Conservation (phyloP, 2,888 invertebrate genomes). For the Eristalis intricaria region DNA sequence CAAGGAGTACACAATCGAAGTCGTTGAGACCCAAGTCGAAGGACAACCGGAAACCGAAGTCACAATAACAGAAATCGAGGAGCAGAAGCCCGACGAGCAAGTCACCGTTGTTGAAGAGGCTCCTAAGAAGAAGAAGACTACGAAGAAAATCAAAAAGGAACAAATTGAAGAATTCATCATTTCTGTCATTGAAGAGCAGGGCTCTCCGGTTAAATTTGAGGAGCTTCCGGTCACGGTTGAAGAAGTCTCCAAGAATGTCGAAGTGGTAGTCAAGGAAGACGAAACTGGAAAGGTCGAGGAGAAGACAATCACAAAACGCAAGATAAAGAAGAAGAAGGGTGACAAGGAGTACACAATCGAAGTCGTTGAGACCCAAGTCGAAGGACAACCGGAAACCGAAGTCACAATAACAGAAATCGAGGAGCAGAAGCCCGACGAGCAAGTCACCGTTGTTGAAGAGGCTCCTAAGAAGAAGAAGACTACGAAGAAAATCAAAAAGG, state of each 20-base stretch:
- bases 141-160: constrained; percentile 12
- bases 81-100: not conserved
- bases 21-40: constrained; percentile 79
- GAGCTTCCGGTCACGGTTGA: constrained; percentile 58
- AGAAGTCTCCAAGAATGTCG: constrained; percentile 75
- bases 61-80: not conserved
- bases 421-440: constrained; percentile 75
- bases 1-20: constrained; percentile 81
- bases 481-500: constrained; percentile 68
- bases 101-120: not conserved
- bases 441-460: constrained; percentile 51
- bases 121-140: constrained; percentile 72
- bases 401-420: constrained; percentile 79
- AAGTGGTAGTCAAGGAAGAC: constrained; percentile 74
- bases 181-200: constrained; percentile 54
- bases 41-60: constrained; percentile 30
- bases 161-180: constrained; percentile 45
- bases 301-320: constrained; percentile 81
- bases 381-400: constrained; percentile 79
- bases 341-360: constrained; percentile 82
- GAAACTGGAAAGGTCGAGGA: constrained; percentile 78
- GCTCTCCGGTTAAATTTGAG: constrained; percentile 36
- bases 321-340: constrained; percentile 81
- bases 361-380: constrained; percentile 80
- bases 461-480: constrained; percentile 65